Evolutionary conservation across 2,797 vertebrate species (phyloP).

Genomic region (Hoplostethus mediterraneus): DNA sequence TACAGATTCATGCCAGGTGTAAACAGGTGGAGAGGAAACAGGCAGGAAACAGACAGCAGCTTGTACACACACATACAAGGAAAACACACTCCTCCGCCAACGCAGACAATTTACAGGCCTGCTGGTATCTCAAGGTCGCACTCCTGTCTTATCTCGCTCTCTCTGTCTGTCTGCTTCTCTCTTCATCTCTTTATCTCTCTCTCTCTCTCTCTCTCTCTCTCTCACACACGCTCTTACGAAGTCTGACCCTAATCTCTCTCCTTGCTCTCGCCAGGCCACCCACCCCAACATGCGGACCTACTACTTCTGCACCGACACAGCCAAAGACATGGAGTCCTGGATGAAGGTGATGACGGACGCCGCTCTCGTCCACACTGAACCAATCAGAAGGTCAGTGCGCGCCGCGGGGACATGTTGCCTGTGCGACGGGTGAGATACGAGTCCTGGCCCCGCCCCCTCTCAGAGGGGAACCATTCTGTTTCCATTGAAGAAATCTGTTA

Average conservation of each 20-base stretch:
- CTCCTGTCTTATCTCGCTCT: neutral
- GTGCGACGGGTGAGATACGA: too few species aligned
- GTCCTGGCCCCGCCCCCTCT: too few species aligned
- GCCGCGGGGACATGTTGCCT: neutral
- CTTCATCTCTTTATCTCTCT: neutral
- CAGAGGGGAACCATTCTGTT: too few species aligned
- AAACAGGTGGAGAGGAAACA: too few species aligned
- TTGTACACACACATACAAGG: neutral
- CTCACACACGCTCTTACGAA: too few species aligned
- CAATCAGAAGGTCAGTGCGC: conserved; percentile 85
- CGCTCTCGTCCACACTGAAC: conserved; percentile 92
- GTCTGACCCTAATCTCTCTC: neutral
- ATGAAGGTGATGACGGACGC: conserved; percentile 97
- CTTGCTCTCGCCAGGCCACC: conserved; percentile 88
- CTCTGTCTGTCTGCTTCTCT: conserved; percentile 19
- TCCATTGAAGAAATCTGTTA: too few species aligned
- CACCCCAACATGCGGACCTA: conserved; percentile 99
- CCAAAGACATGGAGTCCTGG: conserved; percentile 97
- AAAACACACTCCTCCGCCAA: conserved; percentile 1
- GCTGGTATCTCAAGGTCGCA: conserved; percentile 25
- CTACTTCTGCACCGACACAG: conserved; percentile 97
- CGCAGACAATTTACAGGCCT: conserved; percentile 1
- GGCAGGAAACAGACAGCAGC: too few species aligned
- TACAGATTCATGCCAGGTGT: too few species aligned
- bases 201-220: neutral